These are phyloP conservation scores for Antechinus flavipes DNA, from an alignment of 2,113 vertebrate genomes.

Conservation along the genomic window DNA sequence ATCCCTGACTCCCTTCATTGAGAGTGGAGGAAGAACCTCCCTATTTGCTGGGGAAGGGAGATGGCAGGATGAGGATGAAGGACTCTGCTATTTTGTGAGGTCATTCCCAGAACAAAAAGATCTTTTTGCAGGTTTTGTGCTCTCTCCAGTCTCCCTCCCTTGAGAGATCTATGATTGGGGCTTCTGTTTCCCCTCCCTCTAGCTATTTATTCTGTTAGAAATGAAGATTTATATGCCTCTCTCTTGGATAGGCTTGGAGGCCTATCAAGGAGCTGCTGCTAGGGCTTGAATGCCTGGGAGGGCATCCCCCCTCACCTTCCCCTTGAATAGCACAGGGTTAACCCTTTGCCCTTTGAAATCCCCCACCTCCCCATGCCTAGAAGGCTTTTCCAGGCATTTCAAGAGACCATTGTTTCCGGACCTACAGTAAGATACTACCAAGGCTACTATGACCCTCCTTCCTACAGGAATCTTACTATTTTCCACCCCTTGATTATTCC, in stretches of 20 bases:
- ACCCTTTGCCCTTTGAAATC: slow-evolving; percentile 77
- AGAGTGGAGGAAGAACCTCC: slow-evolving; percentile 36
- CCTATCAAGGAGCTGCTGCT: slow-evolving; percentile 52
- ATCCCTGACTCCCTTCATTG: not conserved
- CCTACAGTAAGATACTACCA: slow-evolving; percentile 1
- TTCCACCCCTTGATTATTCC: not conserved
- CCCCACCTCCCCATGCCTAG: slow-evolving; percentile 67
- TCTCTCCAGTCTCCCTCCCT: slow-evolving; percentile 65
- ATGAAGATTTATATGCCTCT: slow-evolving; percentile 75
- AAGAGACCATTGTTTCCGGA: slow-evolving; percentile 71
- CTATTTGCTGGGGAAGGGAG: slow-evolving; percentile 51
- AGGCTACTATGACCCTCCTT: slow-evolving; percentile 2
- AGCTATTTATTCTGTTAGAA: slow-evolving; percentile 74
- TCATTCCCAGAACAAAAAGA: slow-evolving; percentile 77
- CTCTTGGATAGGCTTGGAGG: slow-evolving; percentile 38
- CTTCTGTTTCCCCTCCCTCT: slow-evolving; percentile 36
- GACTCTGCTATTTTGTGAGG: slow-evolving; percentile 58
- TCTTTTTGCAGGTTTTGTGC: slow-evolving; percentile 73
- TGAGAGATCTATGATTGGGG: slow-evolving; percentile 57
- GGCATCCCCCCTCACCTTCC: slow-evolving; percentile 66
- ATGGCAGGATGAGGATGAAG: slow-evolving; percentile 52
- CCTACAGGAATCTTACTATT: slow-evolving; percentile 46
- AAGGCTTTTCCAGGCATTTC: slow-evolving; percentile 63
- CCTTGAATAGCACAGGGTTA: slow-evolving; percentile 72
- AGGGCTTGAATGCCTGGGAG: slow-evolving; percentile 66